Evolutionary conservation across 2,888 invertebrate genomes (phyloP), one percentile per base, ranked within the genome.

Genomic region (Lithophane semibrunnea): DNA sequence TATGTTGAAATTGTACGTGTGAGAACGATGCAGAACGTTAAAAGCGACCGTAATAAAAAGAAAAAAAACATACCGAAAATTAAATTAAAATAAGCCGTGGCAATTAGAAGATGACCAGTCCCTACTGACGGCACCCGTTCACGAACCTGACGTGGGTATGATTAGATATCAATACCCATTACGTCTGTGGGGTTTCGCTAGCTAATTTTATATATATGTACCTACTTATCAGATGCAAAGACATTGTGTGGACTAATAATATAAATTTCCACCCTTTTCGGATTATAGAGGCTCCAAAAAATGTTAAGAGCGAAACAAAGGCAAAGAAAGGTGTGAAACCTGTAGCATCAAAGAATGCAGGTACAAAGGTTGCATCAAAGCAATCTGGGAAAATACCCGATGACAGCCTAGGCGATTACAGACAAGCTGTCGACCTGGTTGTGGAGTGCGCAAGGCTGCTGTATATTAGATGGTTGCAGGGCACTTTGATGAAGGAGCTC

Each of bases 391-490:
- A 90, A 83, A 44, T 88, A 21, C 75, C 16, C 0, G 58, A 80
- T 0, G 93, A 93, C 24, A 93, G 88, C 3, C 60, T 89, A 0
- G 91, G 86, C 9, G 94, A 95, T 77, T 95, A 94, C 75, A 93
- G 86, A 70, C 93, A 94, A 83, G 88, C 93, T 0, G 21, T 94
- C 0, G 92, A 93, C 44, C 85, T 96, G 13, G 92, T 95, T 58
- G 92, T 89, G 0, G 94, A 96, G 21, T 95, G 93, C 78, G 94
- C 94, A 1, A 92, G 96, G 65, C 78, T 94, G 3, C 75, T 95
- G 52, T 91, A 94, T 67, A 92, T 94, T 42, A 86, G 94, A 77
- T 95, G 96, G 96, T 73, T 96, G 42, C 94, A 95, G 82, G 92
- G 92, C 1, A 93, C 93, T 61, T 85, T 96, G 47, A 78, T 94